A percentile compares a stretch with the other conserved stretches of the same genome.
These are phyloP conservation scores for Agraylea sexmaculata DNA, from an alignment of 1,140 invertebrate species.

Conservation along the genomic window DNA sequence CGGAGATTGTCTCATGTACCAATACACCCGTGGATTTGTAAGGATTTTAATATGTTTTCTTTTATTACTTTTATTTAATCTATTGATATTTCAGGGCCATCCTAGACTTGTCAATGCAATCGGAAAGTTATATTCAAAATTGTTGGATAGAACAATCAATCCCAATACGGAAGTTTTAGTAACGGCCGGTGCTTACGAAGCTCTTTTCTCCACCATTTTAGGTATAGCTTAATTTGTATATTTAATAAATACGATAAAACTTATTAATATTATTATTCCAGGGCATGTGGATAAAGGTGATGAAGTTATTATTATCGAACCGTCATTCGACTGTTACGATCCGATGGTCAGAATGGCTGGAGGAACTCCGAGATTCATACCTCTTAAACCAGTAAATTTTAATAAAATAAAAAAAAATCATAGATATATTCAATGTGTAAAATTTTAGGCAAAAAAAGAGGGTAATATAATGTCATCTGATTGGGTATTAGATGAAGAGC, in stretches of 20 bases:
- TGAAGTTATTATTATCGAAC: conserved; percentile 96
- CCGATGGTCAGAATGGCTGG: conserved; percentile 86
- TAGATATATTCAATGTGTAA: background rate
- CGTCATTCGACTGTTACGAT: conserved; percentile 96
- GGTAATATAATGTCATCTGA: conserved; percentile 57
- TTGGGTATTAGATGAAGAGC: conserved; percentile 78
- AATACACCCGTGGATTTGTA: conserved; percentile 85
- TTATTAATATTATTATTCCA: conserved; percentile 27
- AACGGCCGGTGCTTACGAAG: conserved; percentile 87
- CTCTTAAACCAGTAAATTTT: conserved; percentile 63
- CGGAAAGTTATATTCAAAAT: conserved; percentile 70
- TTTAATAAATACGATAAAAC: background rate
- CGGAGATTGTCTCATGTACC: conserved; percentile 70
- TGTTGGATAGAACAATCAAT: conserved; percentile 65
- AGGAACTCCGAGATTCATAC: conserved; percentile 77
- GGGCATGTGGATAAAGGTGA: conserved; percentile 75
- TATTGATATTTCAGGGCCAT: conserved; percentile 64
- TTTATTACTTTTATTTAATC: conserved; percentile 1
- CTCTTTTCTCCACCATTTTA: conserved; percentile 67
- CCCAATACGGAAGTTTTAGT: conserved; percentile 77
- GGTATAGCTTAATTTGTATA: conserved; percentile 18
- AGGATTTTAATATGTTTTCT: conserved; percentile 26
- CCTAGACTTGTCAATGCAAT: conserved; percentile 76
- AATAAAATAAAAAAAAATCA: background rate
- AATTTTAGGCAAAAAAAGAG: conserved; percentile 25